These are phyloP conservation scores for Homarus americanus DNA, from an alignment of 1,140 invertebrate genomes.

Conservation along the genomic window DNA sequence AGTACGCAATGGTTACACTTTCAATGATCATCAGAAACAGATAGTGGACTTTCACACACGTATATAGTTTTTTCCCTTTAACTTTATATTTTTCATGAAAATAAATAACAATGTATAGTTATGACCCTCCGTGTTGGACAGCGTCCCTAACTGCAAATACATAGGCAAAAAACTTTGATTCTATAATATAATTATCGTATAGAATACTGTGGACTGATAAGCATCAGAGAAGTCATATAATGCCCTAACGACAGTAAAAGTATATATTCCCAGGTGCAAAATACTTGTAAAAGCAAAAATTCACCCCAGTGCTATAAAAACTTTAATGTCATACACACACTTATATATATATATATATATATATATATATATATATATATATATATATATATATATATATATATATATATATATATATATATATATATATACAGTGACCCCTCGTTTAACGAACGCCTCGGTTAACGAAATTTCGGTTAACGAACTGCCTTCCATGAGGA, in stretches of 20 bases:
- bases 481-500: too few relatives aligned
- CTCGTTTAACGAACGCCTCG: too few relatives aligned
- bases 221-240: conserved; percentile 35
- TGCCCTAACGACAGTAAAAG: conserved; percentile 12
- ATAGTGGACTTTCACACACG: conserved; percentile 61
- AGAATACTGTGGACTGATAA: conserved; percentile 68
- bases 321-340: not conserved
- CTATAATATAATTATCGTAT: conserved; percentile 70
- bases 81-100: conserved; percentile 62
- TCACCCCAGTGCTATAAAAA: conserved; percentile 26
- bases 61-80: conserved; percentile 42
- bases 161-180: conserved; percentile 70
- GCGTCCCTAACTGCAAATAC: conserved; percentile 68
- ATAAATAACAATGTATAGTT: conserved; percentile 58
- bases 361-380: not conserved
- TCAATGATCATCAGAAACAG: conserved; percentile 65
- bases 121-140: conserved; percentile 49
- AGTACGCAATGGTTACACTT: conserved; percentile 63
- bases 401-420: conserved; percentile 10
- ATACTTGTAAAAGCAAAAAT: conserved; percentile 32
- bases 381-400: conserved; percentile 12
- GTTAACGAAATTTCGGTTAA: too few relatives aligned
- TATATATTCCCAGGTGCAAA: conserved; percentile 5
- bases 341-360: not conserved
- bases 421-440: conserved; percentile 61